Percentiles rank a stretch among this genome's conserved stretches.
phyloP scores from a whole-genome alignment of 2,113 vertebrate genomes.

The Clarias gariepinus region DNA sequence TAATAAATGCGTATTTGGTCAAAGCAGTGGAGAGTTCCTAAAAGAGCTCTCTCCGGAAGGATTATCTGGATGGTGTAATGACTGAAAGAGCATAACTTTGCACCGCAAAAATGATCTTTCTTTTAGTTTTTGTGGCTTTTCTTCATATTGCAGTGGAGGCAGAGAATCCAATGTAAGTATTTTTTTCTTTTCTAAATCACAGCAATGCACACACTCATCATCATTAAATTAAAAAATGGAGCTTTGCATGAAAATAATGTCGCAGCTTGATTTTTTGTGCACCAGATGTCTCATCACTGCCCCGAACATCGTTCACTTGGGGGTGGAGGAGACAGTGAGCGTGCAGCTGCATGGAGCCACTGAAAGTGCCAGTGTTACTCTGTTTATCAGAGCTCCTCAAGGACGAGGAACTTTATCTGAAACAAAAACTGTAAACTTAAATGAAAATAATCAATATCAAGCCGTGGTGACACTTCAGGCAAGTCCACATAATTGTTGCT shows the following conservation, averaged over 20 bases:
- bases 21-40: neutral
- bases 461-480: constrained; percentile 65
- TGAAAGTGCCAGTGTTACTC: constrained; percentile 40
- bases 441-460: constrained; percentile 63
- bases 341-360: constrained; percentile 65
- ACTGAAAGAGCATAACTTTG: neutral
- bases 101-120: constrained; percentile 11
- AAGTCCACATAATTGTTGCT: constrained; percentile 32
- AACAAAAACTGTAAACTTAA: constrained; percentile 50
- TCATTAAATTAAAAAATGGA: neutral
- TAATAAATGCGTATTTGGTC: neutral
- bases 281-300: constrained; percentile 69
- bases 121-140: constrained; percentile 46
- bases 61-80: neutral
- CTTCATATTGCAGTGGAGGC: constrained; percentile 45
- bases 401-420: constrained; percentile 50
- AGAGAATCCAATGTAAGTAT: constrained; percentile 68
- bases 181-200: neutral
- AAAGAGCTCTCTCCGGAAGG: neutral
- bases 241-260: neutral
- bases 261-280: neutral
- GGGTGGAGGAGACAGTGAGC: constrained; percentile 62
- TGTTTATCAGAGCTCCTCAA: constrained; percentile 50
- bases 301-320: constrained; percentile 69
- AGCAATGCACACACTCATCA: neutral